Conservation (phyloP, 1,140 invertebrate species). For the Halesus radiatus region DNA sequence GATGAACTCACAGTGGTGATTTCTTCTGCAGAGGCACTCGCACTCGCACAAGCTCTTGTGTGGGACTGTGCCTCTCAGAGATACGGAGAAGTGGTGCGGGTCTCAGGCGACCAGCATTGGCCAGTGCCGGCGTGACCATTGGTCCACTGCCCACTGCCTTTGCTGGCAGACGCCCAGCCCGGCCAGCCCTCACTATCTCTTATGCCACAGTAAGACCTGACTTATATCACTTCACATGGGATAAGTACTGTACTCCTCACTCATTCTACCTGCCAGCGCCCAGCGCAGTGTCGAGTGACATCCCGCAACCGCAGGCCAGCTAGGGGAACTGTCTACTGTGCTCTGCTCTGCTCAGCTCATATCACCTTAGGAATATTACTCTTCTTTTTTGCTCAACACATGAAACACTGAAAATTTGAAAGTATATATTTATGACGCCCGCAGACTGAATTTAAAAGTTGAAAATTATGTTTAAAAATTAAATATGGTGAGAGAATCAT, state of each 20-base stretch:
- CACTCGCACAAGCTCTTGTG: conserved; percentile 42
- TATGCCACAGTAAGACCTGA: conserved; percentile 56
- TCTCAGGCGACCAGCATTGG: conserved; percentile 33
- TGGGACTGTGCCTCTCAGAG: conserved; percentile 56
- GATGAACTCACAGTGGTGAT: conserved; percentile 57
- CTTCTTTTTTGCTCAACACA: background rate
- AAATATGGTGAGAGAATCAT: background rate
- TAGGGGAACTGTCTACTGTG: background rate
- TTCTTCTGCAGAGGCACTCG: conserved; percentile 58
- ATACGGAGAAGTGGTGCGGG: conserved; percentile 36
- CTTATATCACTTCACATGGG: conserved; percentile 41
- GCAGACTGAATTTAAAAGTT: no score
- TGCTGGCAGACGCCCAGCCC: conserved; percentile 48
- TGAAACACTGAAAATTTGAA: background rate
- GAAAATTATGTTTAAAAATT: background rate
- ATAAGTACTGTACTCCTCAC: conserved; percentile 36
- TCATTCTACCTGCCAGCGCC: conserved; percentile 13
- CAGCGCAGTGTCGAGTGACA: background rate
- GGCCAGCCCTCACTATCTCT: conserved; percentile 54
- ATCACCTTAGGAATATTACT: background rate
- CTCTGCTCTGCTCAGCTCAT: background rate
- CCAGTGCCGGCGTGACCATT: conserved; percentile 20
- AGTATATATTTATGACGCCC: no score
- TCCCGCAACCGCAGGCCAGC: background rate
- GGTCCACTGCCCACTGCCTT: conserved; percentile 22